Evolutionary conservation across 2,888 invertebrate genomes (phyloP).

Genomic region (Cenopis cana): DNA sequence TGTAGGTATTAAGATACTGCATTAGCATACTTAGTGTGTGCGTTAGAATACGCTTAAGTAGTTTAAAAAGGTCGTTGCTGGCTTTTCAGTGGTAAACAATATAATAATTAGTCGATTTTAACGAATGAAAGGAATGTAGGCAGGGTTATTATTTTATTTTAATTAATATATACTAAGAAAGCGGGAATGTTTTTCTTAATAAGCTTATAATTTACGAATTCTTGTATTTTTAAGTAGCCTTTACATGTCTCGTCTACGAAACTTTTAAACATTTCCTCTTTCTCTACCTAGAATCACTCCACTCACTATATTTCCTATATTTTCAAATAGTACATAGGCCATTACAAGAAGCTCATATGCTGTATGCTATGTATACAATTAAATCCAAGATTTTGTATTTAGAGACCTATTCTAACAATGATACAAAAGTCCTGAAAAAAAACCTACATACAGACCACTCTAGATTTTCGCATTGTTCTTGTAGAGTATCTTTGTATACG

Average conservation of each 20-base stretch:
- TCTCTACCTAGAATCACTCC: too few species aligned
- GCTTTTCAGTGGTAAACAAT: slow-evolving; percentile 11
- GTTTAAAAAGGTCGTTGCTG: slow-evolving; percentile 24
- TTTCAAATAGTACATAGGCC: too few species aligned
- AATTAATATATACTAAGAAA: slow-evolving; percentile 11
- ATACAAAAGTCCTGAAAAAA: too few species aligned
- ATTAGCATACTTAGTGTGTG: not conserved
- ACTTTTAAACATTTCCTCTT: not conserved
- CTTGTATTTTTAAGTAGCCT: not conserved
- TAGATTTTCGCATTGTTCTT: too few species aligned
- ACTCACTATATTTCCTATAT: too few species aligned
- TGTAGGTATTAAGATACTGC: not conserved
- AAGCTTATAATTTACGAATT: not conserved
- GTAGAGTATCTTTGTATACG: not conserved
- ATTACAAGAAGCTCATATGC: too few species aligned
- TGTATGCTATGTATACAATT: too few species aligned
- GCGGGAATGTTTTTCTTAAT: not conserved
- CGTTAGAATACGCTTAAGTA: not conserved
- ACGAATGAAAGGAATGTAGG: slow-evolving; percentile 6
- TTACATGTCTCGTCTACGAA: not conserved
- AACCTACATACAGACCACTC: too few species aligned
- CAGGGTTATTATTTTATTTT: slow-evolving; percentile 15
- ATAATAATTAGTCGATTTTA: slow-evolving; percentile 9
- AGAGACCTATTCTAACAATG: too few species aligned
- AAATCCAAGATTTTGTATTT: too few species aligned